These are phyloP conservation scores for Podargus strigoides DNA, from an alignment of 2,797 vertebrate species.

Conservation along the genomic window DNA sequence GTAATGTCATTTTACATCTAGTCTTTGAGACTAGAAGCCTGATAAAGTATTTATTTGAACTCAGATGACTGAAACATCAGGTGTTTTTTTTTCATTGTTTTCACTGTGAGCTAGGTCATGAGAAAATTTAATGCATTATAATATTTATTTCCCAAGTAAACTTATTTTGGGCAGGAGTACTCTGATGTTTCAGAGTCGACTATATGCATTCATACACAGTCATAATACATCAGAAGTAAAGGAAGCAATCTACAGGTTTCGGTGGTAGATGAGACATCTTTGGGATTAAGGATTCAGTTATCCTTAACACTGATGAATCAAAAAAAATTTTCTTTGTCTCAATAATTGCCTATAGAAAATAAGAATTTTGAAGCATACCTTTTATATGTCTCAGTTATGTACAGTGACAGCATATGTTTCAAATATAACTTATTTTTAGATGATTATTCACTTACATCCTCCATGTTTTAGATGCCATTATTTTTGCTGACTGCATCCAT, in stretches of 20 bases:
- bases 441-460: neutral
- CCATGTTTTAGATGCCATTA: neutral
- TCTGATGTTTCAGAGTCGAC: neutral
- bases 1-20: neutral
- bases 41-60: slow-evolving; percentile 13
- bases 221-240: neutral
- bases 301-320: neutral
- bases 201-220: neutral
- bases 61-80: neutral
- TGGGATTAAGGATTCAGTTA: neutral
- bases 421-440: neutral
- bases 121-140: neutral
- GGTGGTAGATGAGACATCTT: neutral
- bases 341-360: neutral
- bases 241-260: neutral
- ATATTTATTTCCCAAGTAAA: neutral
- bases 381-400: too few relatives aligned
- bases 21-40: neutral
- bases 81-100: too few relatives aligned
- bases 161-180: neutral
- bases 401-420: too few relatives aligned
- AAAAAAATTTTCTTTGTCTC: neutral
- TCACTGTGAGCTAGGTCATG: neutral
- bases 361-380: neutral
- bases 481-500: neutral